These are phyloP conservation scores for Hassar affinis DNA, from an alignment of 2,113 vertebrate species.

Conservation along the genomic window DNA sequence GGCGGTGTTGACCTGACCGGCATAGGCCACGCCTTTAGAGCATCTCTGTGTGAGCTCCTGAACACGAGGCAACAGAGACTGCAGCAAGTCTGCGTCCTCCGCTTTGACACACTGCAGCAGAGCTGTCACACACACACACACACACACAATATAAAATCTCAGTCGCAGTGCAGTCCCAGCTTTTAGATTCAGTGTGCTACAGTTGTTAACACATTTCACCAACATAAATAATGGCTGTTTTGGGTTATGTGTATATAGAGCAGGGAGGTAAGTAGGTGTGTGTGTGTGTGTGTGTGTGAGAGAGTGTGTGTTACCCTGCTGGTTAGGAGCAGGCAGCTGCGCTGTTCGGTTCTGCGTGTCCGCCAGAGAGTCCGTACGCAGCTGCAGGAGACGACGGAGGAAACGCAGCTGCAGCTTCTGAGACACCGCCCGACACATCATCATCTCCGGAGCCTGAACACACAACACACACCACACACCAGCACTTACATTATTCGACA, in stretches of 20 bases:
- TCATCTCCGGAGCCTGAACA: conserved; percentile 72
- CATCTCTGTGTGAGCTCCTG: conserved; percentile 61
- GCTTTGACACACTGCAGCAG: conserved; percentile 63
- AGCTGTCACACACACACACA: conserved; percentile 55
- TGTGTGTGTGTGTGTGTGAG: background rate
- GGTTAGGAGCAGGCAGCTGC: conserved; percentile 60
- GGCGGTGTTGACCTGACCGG: conserved; percentile 63
- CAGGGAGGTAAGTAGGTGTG: background rate
- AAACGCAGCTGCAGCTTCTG: conserved; percentile 65
- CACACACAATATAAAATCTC: background rate
- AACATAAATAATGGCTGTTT: background rate
- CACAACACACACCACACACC: background rate
- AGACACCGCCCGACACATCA: conserved; percentile 60
- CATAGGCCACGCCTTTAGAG: conserved; percentile 61
- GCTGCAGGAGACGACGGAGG: conserved; percentile 62
- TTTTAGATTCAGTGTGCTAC: background rate
- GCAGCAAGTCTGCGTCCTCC: conserved; percentile 68
- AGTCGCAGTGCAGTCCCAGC: background rate
- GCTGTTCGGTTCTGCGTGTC: conserved; percentile 58
- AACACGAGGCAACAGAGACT: conserved; percentile 66
- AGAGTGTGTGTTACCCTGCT: conserved; percentile 65
- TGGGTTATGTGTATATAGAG: background rate
- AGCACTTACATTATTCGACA: too few relatives aligned
- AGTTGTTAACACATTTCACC: background rate
- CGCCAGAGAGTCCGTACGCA: conserved; percentile 56